Conservation (phyloP, 1,140 invertebrate genomes). For the Planococcus citri region DNA sequence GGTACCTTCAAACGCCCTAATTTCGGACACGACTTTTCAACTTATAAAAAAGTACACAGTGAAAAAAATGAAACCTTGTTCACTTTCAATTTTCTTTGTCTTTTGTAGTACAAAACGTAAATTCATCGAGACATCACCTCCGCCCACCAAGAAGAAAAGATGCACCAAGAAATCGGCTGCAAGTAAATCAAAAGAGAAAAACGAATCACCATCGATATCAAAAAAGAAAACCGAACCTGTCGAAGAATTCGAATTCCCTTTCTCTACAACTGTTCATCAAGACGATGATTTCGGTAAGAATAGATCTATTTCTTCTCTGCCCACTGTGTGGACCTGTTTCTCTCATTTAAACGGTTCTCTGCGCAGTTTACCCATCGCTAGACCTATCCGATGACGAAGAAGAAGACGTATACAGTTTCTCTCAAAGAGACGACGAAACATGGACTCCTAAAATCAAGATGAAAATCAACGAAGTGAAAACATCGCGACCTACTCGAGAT, state of each 20-base stretch:
- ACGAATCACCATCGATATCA: not conserved
- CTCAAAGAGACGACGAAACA: conserved; percentile 10
- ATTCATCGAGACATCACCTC: not conserved
- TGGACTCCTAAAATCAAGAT: conserved; percentile 11
- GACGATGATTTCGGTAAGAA: conserved; percentile 10
- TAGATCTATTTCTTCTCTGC: too few relatives aligned
- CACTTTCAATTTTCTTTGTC: too few relatives aligned
- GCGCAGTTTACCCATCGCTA: not conserved
- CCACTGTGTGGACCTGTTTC: too few relatives aligned
- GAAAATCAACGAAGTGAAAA: conserved; percentile 13
- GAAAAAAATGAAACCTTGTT: too few relatives aligned
- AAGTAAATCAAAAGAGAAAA: not conserved
- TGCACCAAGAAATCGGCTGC: not conserved
- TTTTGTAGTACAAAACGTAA: conserved; percentile 4
- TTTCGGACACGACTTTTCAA: too few relatives aligned
- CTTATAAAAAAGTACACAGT: too few relatives aligned
- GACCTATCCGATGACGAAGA: conserved; percentile 10
- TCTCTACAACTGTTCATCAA: not conserved
- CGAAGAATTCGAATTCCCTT: conserved; percentile 4
- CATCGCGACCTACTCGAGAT: not conserved
- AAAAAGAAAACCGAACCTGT: not conserved
- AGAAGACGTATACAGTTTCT: conserved; percentile 15
- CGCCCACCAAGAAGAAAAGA: not conserved
- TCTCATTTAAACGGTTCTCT: not conserved
- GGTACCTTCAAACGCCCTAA: too few relatives aligned